These are phyloP conservation scores for Sebastes steindachneri DNA, from an alignment of 2,797 vertebrate genomes.

Conservation along the genomic window DNA sequence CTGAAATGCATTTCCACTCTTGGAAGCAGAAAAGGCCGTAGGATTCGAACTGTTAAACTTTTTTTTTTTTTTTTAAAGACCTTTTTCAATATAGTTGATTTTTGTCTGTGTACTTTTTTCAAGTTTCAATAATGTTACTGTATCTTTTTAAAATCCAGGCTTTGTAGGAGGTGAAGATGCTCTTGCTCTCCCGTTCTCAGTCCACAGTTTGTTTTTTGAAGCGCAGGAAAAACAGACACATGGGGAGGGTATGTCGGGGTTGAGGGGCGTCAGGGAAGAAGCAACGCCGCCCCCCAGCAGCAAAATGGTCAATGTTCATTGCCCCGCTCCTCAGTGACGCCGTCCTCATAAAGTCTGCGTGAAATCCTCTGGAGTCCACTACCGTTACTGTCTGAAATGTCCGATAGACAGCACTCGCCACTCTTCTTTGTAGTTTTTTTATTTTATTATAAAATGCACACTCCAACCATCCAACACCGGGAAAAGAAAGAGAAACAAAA, in stretches of 20 bases:
- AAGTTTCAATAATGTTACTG: conserved; percentile 70
- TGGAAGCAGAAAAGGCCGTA: conserved; percentile 80
- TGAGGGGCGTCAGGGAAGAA: conserved; percentile 33
- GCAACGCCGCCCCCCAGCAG: conserved; percentile 61
- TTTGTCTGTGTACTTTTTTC: conserved; percentile 60
- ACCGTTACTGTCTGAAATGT: conserved; percentile 59
- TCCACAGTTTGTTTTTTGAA: conserved; percentile 42
- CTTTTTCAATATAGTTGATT: conserved; percentile 61
- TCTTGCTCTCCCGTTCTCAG: conserved; percentile 10
- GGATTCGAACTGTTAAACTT: conserved; percentile 68
- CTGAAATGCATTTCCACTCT: conserved; percentile 78
- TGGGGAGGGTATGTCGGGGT: background rate
- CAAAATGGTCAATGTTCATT: conserved; percentile 73
- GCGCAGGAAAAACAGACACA: conserved; percentile 52
- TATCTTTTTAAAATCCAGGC: conserved; percentile 62
- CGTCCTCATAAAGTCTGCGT: conserved; percentile 16
- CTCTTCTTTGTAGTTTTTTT: conserved; percentile 73
- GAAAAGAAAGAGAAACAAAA: conserved; percentile 23
- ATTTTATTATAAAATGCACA: conserved; percentile 72
- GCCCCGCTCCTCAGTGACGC: conserved; percentile 27
- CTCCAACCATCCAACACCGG: conserved; percentile 68
- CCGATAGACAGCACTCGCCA: conserved; percentile 34
- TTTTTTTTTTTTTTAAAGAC: conserved; percentile 25
- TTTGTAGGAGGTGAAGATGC: conserved; percentile 25
- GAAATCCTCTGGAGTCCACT: conserved; percentile 44